These are phyloP conservation scores for Quadriops clusia DNA, from an alignment of 2,888 invertebrate species.

Conservation along the genomic window DNA sequence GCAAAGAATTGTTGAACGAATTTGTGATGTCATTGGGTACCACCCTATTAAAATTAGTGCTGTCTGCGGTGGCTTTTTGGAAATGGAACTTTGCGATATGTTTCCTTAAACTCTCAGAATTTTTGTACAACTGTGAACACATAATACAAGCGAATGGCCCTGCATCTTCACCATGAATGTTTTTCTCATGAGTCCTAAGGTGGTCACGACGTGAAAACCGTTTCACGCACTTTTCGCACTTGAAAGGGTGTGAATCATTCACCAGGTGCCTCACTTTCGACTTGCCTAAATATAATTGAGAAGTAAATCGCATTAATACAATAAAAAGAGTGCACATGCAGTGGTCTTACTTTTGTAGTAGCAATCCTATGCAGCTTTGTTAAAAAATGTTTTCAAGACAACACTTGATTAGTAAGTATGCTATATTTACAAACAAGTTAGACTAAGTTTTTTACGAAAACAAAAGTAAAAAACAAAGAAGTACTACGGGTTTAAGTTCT, in stretches of 20 bases:
- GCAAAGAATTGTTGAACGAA: too few relatives aligned
- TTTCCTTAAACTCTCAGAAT: slow-evolving; percentile 37
- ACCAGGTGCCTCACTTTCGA: slow-evolving; percentile 21
- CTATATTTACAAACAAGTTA: too few relatives aligned
- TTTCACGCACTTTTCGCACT: slow-evolving; percentile 34
- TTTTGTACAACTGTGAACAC: slow-evolving; percentile 37
- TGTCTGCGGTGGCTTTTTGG: too few relatives aligned
- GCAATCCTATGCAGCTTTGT: slow-evolving; percentile 16
- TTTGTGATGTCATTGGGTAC: too few relatives aligned
- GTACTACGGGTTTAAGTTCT: too few relatives aligned
- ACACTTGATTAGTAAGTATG: too few relatives aligned
- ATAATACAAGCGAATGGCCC: slow-evolving; percentile 37
- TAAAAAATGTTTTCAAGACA: too few relatives aligned
- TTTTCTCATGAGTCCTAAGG: slow-evolving; percentile 37
- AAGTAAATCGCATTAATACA: slow-evolving; percentile 16
- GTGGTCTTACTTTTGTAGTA: slow-evolving; percentile 21
- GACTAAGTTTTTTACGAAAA: too few relatives aligned
- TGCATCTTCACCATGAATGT: slow-evolving; percentile 38
- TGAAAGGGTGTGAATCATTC: slow-evolving; percentile 24
- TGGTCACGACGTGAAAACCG: slow-evolving; percentile 36
- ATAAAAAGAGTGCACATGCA: slow-evolving; percentile 15
- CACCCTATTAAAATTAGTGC: too few relatives aligned
- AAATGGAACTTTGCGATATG: slow-evolving; percentile 38
- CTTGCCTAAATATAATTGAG: slow-evolving; percentile 29
- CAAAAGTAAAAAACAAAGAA: too few relatives aligned